These are phyloP conservation scores for Blennius ocellaris DNA, from an alignment of 2,113 vertebrate species.

Conservation along the genomic window DNA sequence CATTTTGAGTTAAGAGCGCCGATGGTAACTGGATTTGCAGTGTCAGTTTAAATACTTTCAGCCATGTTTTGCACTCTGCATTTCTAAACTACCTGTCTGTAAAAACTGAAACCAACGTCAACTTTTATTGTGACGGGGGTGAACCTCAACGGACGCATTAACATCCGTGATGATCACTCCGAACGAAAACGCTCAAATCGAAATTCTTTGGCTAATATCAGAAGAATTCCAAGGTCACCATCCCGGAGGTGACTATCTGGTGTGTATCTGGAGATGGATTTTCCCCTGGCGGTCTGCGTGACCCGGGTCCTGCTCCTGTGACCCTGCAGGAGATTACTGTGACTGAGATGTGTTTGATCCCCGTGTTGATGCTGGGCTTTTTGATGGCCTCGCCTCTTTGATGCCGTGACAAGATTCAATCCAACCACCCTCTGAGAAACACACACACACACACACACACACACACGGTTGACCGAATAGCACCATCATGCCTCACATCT, in stretches of 20 bases:
- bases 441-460: constrained; percentile 22
- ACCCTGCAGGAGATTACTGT: constrained; percentile 64
- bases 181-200: not conserved
- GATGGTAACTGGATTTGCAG: too few species aligned
- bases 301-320: constrained; percentile 50
- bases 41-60: too few species aligned
- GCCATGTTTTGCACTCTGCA: too few species aligned
- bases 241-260: constrained; percentile 38
- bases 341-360: constrained; percentile 67
- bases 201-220: not conserved
- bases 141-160: not conserved
- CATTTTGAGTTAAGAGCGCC: too few species aligned
- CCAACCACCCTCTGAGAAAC: constrained; percentile 55
- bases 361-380: constrained; percentile 57
- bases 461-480: constrained; percentile 15
- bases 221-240: constrained; percentile 43
- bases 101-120: too few species aligned
- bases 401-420: constrained; percentile 64
- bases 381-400: constrained; percentile 68
- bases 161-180: not conserved
- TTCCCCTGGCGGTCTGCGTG: constrained; percentile 45
- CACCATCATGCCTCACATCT: constrained; percentile 17
- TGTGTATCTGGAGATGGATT: constrained; percentile 55
- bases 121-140: not conserved
- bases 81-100: too few species aligned